These are phyloP conservation scores for Chlorodrepanis virens DNA, from an alignment of 2,113 vertebrate genomes.

Conservation along the genomic window DNA sequence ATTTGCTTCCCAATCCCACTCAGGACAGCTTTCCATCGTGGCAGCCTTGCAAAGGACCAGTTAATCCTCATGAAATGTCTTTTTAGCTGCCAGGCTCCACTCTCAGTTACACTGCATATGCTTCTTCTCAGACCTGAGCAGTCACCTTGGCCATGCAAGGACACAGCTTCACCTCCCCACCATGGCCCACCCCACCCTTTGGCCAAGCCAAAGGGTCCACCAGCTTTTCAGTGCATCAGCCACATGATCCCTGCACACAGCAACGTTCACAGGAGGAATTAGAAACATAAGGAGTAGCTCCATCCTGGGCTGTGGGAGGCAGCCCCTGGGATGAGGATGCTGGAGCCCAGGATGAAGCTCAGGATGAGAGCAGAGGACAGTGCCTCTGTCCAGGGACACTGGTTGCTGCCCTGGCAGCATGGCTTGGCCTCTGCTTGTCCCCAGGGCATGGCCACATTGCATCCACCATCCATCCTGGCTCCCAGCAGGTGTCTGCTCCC, in stretches of 20 bases:
- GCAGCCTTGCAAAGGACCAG: background rate
- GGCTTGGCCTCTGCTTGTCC: background rate
- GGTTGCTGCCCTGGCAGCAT: background rate
- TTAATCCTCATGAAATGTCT: background rate
- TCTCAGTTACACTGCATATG: accelerated
- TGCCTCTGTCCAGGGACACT: background rate
- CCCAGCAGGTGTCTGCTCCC: background rate
- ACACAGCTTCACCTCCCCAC: background rate
- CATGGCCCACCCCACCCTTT: too few relatives aligned
- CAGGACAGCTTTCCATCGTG: background rate
- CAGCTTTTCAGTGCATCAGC: background rate
- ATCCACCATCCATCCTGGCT: background rate
- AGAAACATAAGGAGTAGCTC: background rate
- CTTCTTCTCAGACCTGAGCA: background rate
- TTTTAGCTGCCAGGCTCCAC: background rate
- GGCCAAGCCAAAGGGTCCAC: accelerated
- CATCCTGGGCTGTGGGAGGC: background rate
- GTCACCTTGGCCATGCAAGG: background rate
- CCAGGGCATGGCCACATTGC: accelerated
- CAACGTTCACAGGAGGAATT: background rate
- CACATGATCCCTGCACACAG: too few relatives aligned
- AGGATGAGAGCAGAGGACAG: background rate
- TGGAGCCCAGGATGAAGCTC: background rate
- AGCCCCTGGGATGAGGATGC: background rate
- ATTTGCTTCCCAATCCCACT: background rate